Evolutionary conservation across 1,140 invertebrate species (phyloP), one percentile per base, ranked within the genome.

Genomic region (Arion vulgaris): DNA sequence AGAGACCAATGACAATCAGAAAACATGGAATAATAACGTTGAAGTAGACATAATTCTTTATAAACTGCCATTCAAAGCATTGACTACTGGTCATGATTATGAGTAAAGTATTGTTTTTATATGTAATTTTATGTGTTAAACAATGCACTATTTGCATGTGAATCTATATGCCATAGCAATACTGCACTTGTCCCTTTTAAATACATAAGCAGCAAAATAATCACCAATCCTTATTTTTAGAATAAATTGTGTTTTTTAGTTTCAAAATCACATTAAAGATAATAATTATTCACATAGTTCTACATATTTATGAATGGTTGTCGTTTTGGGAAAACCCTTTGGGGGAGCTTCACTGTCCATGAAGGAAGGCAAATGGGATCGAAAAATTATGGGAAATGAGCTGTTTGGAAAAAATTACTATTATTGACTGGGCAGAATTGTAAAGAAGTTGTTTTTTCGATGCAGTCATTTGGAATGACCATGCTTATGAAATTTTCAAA

Each of bases 401-500:
- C 93, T 92, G 19, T 94, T 95, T 88, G 97, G 96, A 53, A 91
- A 99, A 92, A 98, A 0, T 93, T 99, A 36, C 96, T 0, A 95
- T 99, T 49, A 93, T 99, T 49, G 98, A 98, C n/a, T n/a, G 13
- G 94, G 99, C 13, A 94, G 98, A 75, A 99, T n/a, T 99, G 98
- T 34, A 94, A 96, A 76, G 98, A 99, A 93, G 98, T 99, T 0
- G 97, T 96, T 11, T 90, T 94, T 19, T 94, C n/a, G 84, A 99
- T 99, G 98, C 95, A 97, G 91, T 94, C 97, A 0, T 99, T 97
- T 93, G 98, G 97, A 78, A 99, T 99, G 98, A 96, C 94, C 90
- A 92, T 76, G 76, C 41, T 15, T 7, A 45, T 45, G 15, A 45
- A 5, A 45, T n/a, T 45, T 45, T 5, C 41, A 15, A 45, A 45